These are phyloP conservation scores for Drosophila parabipectinata DNA, from an alignment of 1,140 invertebrate species.

Conservation along the genomic window DNA sequence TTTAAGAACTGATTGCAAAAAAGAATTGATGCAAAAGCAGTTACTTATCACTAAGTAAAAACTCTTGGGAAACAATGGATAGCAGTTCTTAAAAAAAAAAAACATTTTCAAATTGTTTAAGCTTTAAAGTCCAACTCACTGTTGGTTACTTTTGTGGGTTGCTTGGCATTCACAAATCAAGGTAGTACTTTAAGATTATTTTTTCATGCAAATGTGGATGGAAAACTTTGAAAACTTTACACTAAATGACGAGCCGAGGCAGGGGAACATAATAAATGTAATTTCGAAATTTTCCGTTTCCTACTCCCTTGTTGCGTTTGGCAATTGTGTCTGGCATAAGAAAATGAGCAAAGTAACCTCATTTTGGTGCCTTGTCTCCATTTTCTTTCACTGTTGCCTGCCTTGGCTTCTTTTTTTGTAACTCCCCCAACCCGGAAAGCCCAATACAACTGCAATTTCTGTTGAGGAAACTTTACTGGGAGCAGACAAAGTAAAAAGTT, in stretches of 20 bases:
- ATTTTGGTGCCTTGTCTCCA: slow-evolving; percentile 18
- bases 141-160: slow-evolving; percentile 2
- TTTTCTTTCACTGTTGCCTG: neutral
- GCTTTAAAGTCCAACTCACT: slow-evolving; percentile 23
- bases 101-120: neutral
- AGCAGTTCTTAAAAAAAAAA: too few relatives aligned
- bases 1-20: slow-evolving; percentile 20
- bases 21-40: slow-evolving; percentile 9
- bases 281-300: slow-evolving; percentile 53
- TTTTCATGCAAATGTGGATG: slow-evolving; percentile 15
- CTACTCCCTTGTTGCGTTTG: slow-evolving; percentile 17
- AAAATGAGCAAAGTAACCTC: slow-evolving; percentile 55
- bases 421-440: slow-evolving; percentile 1
- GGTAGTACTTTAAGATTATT: slow-evolving; percentile 29
- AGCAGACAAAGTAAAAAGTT: slow-evolving; percentile 66
- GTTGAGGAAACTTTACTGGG: slow-evolving; percentile 43
- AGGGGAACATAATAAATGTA: slow-evolving; percentile 64
- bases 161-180: slow-evolving; percentile 30
- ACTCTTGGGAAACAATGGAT: too few relatives aligned
- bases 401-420: slow-evolving; percentile 2
- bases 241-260: slow-evolving; percentile 40
- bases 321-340: slow-evolving; percentile 56
- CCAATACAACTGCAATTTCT: slow-evolving; percentile 45
- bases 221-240: slow-evolving; percentile 29
- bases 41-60: slow-evolving; percentile 35